Percentiles rank a stretch among this genome's conserved stretches.
phyloP scores from a whole-genome alignment of 2,797 vertebrate genomes.

The Phoebastria nigripes region DNA sequence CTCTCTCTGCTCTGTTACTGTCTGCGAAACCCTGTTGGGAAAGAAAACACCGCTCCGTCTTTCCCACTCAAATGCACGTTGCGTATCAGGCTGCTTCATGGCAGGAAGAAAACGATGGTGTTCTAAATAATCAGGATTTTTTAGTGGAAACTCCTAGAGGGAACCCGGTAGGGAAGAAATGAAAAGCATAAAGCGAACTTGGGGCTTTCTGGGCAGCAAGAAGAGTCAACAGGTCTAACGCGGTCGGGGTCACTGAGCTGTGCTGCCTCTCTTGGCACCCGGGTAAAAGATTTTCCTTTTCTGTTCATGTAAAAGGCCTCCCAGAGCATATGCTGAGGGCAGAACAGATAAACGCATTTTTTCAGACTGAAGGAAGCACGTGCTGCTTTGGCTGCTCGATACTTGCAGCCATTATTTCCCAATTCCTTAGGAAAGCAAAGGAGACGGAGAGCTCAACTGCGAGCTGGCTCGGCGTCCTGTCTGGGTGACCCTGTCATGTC shows the following conservation, averaged over 20 bases:
- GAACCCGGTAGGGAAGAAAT: not conserved
- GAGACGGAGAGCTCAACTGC: fast-evolving
- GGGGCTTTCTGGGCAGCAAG: not conserved
- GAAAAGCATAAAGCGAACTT: not conserved
- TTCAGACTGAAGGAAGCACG: not conserved
- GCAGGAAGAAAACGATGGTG: not conserved
- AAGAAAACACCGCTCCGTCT: not conserved
- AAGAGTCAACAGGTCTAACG: fast-evolving
- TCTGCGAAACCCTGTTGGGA: fast-evolving
- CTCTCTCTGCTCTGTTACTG: not conserved
- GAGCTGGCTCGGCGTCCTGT: not conserved
- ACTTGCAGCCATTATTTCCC: not conserved
- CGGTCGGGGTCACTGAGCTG: not conserved
- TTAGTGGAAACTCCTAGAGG: not conserved
- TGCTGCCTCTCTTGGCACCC: not conserved
- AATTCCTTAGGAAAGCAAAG: not conserved
- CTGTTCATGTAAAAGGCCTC: not conserved
- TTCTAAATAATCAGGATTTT: not conserved
- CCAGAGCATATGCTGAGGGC: not conserved
- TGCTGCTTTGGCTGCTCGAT: not conserved
- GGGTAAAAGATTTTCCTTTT: not conserved
- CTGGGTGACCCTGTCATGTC: not conserved
- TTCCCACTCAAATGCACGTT: not conserved
- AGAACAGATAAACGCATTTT: fast-evolving
- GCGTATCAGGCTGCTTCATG: not conserved